phyloP scores from a whole-genome alignment of 2,797 vertebrate genomes.

The Semaprochilodus insignis region DNA sequence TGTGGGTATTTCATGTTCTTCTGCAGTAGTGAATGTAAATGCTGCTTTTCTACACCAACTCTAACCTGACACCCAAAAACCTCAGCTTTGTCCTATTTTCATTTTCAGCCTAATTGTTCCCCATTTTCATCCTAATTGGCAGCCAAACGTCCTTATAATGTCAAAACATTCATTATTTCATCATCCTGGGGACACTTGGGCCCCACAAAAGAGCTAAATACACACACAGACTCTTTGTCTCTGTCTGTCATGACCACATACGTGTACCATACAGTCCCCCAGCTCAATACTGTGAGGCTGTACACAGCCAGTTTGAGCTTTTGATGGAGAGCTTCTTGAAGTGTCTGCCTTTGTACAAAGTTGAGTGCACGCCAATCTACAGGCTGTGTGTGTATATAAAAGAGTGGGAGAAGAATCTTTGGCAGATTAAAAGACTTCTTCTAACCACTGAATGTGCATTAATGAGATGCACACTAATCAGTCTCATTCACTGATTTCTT shows the following conservation, averaged over 20 bases:
- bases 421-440: not conserved
- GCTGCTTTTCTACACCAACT: not conserved
- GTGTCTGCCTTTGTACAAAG: conserved; percentile 48
- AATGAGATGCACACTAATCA: not conserved
- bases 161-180: not conserved
- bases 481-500: too few relatives aligned
- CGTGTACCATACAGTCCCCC: conserved; percentile 16
- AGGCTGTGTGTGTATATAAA: not conserved
- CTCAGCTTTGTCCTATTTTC: too few relatives aligned
- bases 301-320: conserved; percentile 35
- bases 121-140: not conserved
- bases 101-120: not conserved
- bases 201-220: not conserved
- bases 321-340: conserved; percentile 51
- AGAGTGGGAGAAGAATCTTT: not conserved
- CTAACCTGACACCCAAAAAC: too few relatives aligned
- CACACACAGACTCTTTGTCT: not conserved
- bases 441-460: not conserved
- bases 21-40: not conserved
- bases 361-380: conserved; percentile 43
- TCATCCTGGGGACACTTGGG: not conserved
- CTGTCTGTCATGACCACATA: conserved; percentile 26
- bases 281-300: conserved; percentile 26
- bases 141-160: not conserved
- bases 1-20: not conserved